phyloP scores from a whole-genome alignment of 2,888 invertebrate genomes.

The Tanypteryx hageni region DNA sequence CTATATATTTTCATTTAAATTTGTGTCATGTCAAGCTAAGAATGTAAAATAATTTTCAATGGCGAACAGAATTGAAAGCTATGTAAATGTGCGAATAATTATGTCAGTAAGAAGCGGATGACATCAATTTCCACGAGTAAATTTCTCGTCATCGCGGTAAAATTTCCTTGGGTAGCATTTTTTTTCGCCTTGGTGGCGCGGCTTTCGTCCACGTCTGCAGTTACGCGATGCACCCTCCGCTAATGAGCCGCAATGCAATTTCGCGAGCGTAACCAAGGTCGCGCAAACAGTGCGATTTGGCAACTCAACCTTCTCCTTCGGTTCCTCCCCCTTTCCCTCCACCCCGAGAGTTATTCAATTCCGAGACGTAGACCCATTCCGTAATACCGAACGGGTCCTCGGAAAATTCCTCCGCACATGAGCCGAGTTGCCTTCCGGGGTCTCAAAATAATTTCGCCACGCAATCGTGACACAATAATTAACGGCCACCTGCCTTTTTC shows the following conservation, averaged over 20 bases:
- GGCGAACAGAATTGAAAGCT: no score
- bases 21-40: no score
- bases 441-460: neutral
- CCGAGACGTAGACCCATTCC: neutral
- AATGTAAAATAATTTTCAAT: no score
- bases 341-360: neutral
- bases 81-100: no score
- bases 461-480: neutral
- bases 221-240: neutral
- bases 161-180: no score
- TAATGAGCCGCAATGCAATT: neutral
- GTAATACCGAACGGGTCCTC: neutral
- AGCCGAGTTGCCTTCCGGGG: neutral
- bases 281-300: neutral
- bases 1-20: no score
- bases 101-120: no score
- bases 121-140: no score
- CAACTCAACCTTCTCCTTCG: neutral
- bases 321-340: neutral
- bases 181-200: no score
- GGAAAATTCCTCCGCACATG: neutral
- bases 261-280: conserved; percentile 19
- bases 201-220: neutral
- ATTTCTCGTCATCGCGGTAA: no score
- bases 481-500: neutral